A percentile compares a stretch with the other conserved stretches of the same genome.
phyloP scores from a whole-genome alignment of 2,888 invertebrate species.

The Iphiclides podalirius region DNA sequence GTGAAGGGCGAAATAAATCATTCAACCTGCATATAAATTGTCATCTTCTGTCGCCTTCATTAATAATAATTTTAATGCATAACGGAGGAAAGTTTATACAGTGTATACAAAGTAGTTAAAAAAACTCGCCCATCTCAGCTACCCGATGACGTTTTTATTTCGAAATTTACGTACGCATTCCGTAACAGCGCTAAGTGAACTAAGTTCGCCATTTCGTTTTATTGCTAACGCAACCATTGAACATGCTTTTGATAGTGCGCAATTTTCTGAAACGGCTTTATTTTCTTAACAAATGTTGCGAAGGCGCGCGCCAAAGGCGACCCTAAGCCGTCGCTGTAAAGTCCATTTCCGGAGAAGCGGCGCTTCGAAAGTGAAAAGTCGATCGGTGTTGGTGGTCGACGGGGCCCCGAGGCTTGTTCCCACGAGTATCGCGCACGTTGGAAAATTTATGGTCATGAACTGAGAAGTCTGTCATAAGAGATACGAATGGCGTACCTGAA shows the following conservation, averaged over 20 bases:
- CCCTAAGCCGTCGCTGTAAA: constrained; percentile 32
- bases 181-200: constrained; percentile 42
- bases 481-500: constrained; percentile 67
- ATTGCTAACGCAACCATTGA: constrained; percentile 56
- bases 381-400: constrained; percentile 72
- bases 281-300: constrained; percentile 51
- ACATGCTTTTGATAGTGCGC: constrained; percentile 45
- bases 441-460: constrained; percentile 79
- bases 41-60: too few species aligned
- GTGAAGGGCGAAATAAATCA: background rate
- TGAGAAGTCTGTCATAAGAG: constrained; percentile 77
- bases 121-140: background rate
- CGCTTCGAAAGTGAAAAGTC: constrained; percentile 70
- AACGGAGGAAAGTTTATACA: too few species aligned
- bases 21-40: background rate
- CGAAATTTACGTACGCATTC: constrained; percentile 55
- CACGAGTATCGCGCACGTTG: constrained; percentile 71
- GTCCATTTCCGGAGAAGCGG: constrained; percentile 37
- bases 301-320: constrained; percentile 26
- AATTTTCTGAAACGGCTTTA: constrained; percentile 70
- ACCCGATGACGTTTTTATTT: constrained; percentile 55
- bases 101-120: background rate
- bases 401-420: constrained; percentile 64
- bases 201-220: constrained; percentile 61
- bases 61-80: too few species aligned